phyloP scores from a whole-genome alignment of 2,888 invertebrate genomes.

The Chirona hameri region DNA sequence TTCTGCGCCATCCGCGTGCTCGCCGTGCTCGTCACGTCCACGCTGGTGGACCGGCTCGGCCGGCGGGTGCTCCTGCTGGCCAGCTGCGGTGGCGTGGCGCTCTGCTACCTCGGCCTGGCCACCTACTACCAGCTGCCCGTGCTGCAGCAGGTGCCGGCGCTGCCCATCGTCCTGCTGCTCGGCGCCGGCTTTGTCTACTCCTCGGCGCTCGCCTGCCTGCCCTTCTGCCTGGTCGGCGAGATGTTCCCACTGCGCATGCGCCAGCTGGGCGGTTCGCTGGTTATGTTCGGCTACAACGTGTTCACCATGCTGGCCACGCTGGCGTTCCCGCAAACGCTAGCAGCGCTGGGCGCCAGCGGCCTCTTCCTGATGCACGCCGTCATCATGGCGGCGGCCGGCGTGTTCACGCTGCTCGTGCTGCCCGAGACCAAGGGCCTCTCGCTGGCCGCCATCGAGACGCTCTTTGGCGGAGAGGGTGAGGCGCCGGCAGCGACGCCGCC shows the following conservation, averaged over 20 bases:
- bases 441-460: background rate
- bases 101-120: background rate
- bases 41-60: background rate
- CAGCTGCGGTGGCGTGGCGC: background rate
- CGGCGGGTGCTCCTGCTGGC: background rate
- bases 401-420: background rate
- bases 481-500: too few relatives aligned
- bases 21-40: background rate
- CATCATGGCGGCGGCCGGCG: background rate
- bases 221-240: background rate
- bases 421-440: conserved; percentile 2
- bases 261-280: background rate
- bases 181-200: background rate
- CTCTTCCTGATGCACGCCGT: background rate
- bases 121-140: background rate
- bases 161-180: background rate
- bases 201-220: background rate
- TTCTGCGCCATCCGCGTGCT: background rate
- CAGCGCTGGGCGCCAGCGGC: background rate
- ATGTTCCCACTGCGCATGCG: conserved; percentile 5
- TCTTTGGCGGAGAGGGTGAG: background rate
- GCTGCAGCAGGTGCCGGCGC: background rate
- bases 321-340: background rate
- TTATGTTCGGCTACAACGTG: background rate
- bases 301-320: background rate